A percentile compares a stretch with the other conserved stretches of the same genome.
Evolutionary conservation across 2,888 invertebrate genomes (phyloP).

Genomic region (Yponomeuta malinellus): DNA sequence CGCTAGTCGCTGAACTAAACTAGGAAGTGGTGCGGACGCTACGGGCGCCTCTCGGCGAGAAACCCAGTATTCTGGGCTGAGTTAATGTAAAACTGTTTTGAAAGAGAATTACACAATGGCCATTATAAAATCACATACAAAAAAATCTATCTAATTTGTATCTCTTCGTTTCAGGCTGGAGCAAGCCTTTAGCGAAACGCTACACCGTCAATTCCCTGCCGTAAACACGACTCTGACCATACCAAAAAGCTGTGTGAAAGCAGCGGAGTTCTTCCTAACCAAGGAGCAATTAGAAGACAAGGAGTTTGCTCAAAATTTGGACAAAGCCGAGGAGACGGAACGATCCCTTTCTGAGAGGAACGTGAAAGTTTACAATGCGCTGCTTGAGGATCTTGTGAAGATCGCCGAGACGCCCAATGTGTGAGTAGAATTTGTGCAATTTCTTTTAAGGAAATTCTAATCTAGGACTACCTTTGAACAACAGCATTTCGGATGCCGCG

Average conservation of each 20-base stretch:
- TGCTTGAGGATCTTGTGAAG: conserved; percentile 73
- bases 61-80: no score
- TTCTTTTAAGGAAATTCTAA: background rate
- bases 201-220: conserved; percentile 78
- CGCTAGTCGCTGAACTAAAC: conserved; percentile 82
- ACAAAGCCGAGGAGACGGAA: conserved; percentile 48
- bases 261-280: conserved; percentile 64
- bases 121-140: no score
- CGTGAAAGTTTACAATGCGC: conserved; percentile 65
- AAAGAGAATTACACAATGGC: no score
- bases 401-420: conserved; percentile 59
- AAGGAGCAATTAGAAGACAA: conserved; percentile 44
- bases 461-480: no score
- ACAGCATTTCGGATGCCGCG: no score
- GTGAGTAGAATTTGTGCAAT: conserved; percentile 36
- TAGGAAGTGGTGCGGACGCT: conserved; percentile 79
- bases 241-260: conserved; percentile 63
- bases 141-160: no score
- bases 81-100: no score
- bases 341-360: conserved; percentile 57
- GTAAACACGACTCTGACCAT: conserved; percentile 76
- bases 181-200: conserved; percentile 68
- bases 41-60: no score
- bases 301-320: conserved; percentile 33
- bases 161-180: conserved; percentile 58